These are phyloP conservation scores for Laupala kohalensis DNA, from an alignment of 1,140 invertebrate species.

Conservation along the genomic window DNA sequence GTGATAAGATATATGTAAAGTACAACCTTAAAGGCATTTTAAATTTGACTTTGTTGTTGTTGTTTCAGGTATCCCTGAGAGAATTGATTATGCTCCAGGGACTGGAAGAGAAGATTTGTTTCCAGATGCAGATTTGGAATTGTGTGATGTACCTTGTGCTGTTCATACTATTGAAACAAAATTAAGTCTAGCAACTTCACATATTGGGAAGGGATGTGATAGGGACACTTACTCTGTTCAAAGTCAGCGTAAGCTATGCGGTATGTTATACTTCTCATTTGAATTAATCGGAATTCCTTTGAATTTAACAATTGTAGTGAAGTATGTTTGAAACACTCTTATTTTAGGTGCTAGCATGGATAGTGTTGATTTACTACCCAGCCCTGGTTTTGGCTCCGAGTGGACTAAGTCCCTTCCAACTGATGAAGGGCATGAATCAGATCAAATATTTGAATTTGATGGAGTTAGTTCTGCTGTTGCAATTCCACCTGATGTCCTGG, in stretches of 20 bases:
- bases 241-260: conserved; percentile 80
- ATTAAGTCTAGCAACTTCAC: conserved; percentile 58
- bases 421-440: conserved; percentile 77
- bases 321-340: not conserved
- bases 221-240: conserved; percentile 80
- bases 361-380: conserved; percentile 74
- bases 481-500: conserved; percentile 57
- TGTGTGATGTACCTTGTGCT: conserved; percentile 74
- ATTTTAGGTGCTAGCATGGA: conserved; percentile 47
- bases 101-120: conserved; percentile 66
- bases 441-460: conserved; percentile 91
- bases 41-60: not conserved
- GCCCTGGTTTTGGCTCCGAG: conserved; percentile 58
- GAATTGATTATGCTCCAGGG: conserved; percentile 81
- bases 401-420: conserved; percentile 79
- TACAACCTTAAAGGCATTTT: too few species aligned
- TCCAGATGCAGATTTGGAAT: conserved; percentile 69
- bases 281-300: not conserved
- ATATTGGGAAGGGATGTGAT: conserved; percentile 85
- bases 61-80: conserved; percentile 63
- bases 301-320: not conserved
- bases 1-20: not conserved
- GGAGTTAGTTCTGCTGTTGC: conserved; percentile 72
- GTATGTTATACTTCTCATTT: conserved; percentile 29
- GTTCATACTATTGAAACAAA: conserved; percentile 45